phyloP scores from a whole-genome alignment of 37 sponge, comb jelly and placozoan species.

The Aplysina aerophoba region DNA sequence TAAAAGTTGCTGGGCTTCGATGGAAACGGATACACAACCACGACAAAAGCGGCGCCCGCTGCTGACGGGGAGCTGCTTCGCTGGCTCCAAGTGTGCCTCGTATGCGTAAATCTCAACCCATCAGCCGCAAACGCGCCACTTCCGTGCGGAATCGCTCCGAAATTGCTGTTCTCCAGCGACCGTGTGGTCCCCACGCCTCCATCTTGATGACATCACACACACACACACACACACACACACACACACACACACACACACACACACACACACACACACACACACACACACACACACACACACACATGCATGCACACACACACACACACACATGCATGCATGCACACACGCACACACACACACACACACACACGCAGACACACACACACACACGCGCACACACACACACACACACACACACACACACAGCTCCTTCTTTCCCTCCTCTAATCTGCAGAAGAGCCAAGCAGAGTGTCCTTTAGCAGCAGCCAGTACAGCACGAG shows the following conservation, averaged over 20 bases:
- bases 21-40: too few relatives aligned
- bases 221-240: constrained; percentile 23
- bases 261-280: constrained; percentile 22
- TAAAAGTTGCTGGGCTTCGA: too few relatives aligned
- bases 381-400: constrained; percentile 33
- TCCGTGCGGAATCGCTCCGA: too few relatives aligned
- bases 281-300: constrained; percentile 33
- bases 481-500: neutral
- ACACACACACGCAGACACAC: constrained; percentile 33
- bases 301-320: constrained; percentile 26
- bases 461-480: neutral
- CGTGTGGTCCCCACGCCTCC: too few relatives aligned
- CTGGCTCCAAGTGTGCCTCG: too few relatives aligned
- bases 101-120: too few relatives aligned
- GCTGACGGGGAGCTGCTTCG: too few relatives aligned
- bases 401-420: constrained; percentile 36
- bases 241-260: constrained; percentile 23
- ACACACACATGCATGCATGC: constrained; percentile 5
- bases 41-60: too few relatives aligned
- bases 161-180: too few relatives aligned
- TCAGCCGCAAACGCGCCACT: too few relatives aligned
- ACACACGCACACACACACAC: constrained; percentile 17
- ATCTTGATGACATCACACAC: too few relatives aligned
- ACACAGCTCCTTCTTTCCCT: neutral
- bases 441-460: too few relatives aligned